Conservation (phyloP, 2,888 invertebrate species). For the Himalopsyche tibetana region DNA sequence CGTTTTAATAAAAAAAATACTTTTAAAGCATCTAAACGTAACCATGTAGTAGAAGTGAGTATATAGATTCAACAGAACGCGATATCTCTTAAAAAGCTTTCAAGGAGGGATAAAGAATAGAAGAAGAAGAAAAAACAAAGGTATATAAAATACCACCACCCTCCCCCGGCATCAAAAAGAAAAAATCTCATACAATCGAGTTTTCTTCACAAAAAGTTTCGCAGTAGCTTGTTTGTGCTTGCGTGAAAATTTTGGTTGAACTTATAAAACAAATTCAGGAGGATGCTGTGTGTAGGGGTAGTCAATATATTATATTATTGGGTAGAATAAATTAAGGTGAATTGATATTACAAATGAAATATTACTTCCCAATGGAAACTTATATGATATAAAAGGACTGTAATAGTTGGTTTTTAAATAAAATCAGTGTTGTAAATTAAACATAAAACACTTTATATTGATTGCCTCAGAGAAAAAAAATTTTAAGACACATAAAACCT, state of each 20-base stretch:
- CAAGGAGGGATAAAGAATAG: slow-evolving; percentile 26
- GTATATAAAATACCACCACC: slow-evolving; percentile 22
- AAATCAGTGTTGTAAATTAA: too few species aligned
- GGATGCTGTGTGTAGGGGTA: neutral
- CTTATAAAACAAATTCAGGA: neutral
- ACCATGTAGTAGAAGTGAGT: neutral
- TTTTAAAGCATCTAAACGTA: neutral
- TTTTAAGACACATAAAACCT: too few species aligned
- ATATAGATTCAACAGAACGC: neutral
- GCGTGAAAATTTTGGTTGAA: neutral
- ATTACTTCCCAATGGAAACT: too few species aligned
- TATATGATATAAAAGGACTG: too few species aligned
- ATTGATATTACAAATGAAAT: too few species aligned
- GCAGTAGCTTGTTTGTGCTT: neutral
- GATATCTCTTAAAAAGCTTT: slow-evolving; percentile 26
- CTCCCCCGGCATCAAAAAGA: neutral
- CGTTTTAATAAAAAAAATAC: neutral
- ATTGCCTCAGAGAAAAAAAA: too few species aligned
- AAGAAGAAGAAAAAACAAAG: slow-evolving; percentile 31
- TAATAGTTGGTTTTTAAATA: too few species aligned
- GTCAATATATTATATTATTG: neutral
- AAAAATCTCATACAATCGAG: slow-evolving; percentile 12
- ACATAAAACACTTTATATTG: too few species aligned
- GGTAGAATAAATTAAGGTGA: too few species aligned
- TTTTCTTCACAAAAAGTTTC: neutral